Base-by-base conservation (phyloP, 1,140 invertebrate genomes). In the Drosophila saltans region DNA sequence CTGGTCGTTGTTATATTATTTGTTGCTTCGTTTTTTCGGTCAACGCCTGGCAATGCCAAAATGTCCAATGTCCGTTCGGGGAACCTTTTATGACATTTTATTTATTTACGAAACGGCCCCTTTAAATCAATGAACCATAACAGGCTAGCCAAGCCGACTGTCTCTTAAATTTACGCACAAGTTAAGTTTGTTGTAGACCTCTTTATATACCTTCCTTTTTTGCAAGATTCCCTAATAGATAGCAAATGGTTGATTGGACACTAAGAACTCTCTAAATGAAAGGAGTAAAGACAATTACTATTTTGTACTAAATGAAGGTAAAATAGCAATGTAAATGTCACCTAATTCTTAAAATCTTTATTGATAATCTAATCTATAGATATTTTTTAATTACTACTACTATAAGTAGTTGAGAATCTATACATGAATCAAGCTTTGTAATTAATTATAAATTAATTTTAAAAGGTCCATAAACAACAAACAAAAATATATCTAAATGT, bases 111-210 rank as follows among this genome's bases (percentile, higher is more conserved):
- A 88, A 75, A 71, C 43, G 84, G 39, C n/a, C 70, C 84, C 84
- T 89, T 88, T 88, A 88, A 88, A 89, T 84, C 84, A 88, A 88
- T 88, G 84, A 88, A 88, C 74, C 84, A 89, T 89, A 83, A 68
- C 63, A 56, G 45, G 21, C 21, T 52, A 26, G 45, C 45, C 74
- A 80, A 88, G 83, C 63, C 80, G 65, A 36, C 60, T 77, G 83
- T 77, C 84, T 72, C 83, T 86, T 86, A 86, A 86, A 86, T 88
- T 86, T 77, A 80, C 83, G 73, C 84, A 78, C 72, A 70, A 80
- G 68, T 69, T 43, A 63, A 66, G 57, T 64, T 40, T 56, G 60
- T 63, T 43, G 40, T 52, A 55, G 40, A 11, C 40, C 11, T 71
- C 59, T 36, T 9, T 36, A 36, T 36, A 36, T 36, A 36, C 33